phyloP scores from a whole-genome alignment of 2,888 invertebrate species.

The Diarsia mendica region DNA sequence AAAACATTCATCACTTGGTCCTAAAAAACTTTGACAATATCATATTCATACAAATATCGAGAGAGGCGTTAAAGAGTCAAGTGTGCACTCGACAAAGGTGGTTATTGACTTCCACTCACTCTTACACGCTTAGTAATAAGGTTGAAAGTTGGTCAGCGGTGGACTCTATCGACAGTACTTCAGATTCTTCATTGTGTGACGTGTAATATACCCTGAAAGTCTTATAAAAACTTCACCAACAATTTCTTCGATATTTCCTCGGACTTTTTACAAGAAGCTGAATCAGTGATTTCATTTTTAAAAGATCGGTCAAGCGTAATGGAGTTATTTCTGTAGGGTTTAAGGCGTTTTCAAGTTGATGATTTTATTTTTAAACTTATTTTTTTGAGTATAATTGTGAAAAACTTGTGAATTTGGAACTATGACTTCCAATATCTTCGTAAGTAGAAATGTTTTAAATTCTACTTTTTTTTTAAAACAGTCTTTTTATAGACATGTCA shows the following conservation, averaged over 20 bases:
- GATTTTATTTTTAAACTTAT: not conserved
- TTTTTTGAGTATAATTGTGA: too few species aligned
- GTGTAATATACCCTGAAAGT: slow-evolving; percentile 44
- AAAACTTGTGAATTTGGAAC: too few species aligned
- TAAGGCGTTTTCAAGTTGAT: not conserved
- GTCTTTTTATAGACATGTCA: too few species aligned
- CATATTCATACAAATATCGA: slow-evolving; percentile 44
- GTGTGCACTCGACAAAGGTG: not conserved
- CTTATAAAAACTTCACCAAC: slow-evolving; percentile 47
- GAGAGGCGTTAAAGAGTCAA: slow-evolving; percentile 28
- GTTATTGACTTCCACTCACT: not conserved
- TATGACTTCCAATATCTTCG: too few species aligned
- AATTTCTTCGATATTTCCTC: slow-evolving; percentile 50
- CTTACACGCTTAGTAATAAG: not conserved
- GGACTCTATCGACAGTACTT: slow-evolving; percentile 17
- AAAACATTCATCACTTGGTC: slow-evolving; percentile 38
- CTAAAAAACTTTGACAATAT: slow-evolving; percentile 58
- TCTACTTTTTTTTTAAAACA: too few species aligned
- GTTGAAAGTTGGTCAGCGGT: slow-evolving; percentile 8
- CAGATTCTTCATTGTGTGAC: slow-evolving; percentile 32
- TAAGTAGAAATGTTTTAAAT: too few species aligned
- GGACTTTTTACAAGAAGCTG: slow-evolving; percentile 48
- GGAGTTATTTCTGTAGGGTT: slow-evolving; percentile 1
- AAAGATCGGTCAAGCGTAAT: slow-evolving; percentile 49
- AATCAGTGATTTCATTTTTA: slow-evolving; percentile 59